These are phyloP conservation scores for Parascotia fuliginaria DNA, from an alignment of 2,888 invertebrate species.

Conservation along the genomic window DNA sequence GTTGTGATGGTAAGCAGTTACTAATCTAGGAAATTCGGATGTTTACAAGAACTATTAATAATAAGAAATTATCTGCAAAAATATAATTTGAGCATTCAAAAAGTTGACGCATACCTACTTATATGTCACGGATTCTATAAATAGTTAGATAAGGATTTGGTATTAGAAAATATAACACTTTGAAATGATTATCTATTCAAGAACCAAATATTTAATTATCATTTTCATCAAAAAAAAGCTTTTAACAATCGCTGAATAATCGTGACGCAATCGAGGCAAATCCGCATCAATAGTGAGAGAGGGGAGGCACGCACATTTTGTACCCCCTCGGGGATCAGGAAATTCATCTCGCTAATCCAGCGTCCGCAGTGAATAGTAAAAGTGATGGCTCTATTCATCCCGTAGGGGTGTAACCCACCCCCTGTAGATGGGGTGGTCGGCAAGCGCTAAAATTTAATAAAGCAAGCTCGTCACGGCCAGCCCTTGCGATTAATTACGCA, in stretches of 20 bases:
- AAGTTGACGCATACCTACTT: no score
- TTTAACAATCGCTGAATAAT: constrained; percentile 49
- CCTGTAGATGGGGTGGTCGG: constrained; percentile 40
- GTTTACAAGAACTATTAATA: no score
- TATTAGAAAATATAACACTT: no score
- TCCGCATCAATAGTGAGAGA: constrained; percentile 58
- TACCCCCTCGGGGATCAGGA: constrained; percentile 71
- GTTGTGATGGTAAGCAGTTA: no score
- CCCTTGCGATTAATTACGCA: constrained; percentile 83
- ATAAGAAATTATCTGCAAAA: no score
- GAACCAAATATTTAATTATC: constrained; percentile 20
- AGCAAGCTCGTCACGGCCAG: constrained; percentile 72
- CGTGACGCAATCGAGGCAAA: constrained; percentile 62
- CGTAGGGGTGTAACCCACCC: constrained; percentile 37
- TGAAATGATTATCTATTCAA: neutral
- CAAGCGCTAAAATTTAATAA: constrained; percentile 86
- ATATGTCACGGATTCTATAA: no score
- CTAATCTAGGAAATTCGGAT: no score
- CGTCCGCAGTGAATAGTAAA: constrained; percentile 81
- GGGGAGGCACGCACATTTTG: constrained; percentile 63
- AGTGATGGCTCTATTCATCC: constrained; percentile 83
- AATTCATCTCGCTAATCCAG: constrained; percentile 83
- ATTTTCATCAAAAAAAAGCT: constrained; percentile 18
- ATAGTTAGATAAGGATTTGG: no score
- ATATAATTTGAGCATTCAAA: no score